Percentiles rank a stretch among this genome's conserved stretches.
phyloP scores from a whole-genome alignment of 2,797 vertebrate genomes.

The Eulemur albifrons region DNA sequence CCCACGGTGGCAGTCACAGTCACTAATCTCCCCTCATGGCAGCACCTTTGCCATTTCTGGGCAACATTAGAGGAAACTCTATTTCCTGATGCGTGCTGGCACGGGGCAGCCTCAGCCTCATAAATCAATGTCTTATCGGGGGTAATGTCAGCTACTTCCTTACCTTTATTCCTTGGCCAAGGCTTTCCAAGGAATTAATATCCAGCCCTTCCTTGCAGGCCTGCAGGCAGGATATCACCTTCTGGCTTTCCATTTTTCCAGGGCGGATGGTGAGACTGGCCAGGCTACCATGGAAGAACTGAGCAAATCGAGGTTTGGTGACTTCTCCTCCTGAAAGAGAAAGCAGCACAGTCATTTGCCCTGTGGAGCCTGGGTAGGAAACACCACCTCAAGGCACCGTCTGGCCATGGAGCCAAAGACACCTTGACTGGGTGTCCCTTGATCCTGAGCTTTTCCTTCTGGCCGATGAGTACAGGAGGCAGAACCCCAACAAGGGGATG shows the following conservation, averaged over 20 bases:
- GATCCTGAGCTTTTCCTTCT: neutral
- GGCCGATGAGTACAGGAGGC: neutral
- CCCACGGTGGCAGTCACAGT: neutral
- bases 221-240: conserved; percentile 97
- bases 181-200: conserved; percentile 95
- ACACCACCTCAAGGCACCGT: no score
- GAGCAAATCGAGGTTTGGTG: conserved; percentile 93
- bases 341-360: neutral
- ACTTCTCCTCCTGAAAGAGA: conserved; percentile 91
- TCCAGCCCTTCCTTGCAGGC: conserved; percentile 98
- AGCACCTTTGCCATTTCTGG: conserved; percentile 42
- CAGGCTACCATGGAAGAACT: conserved; percentile 96
- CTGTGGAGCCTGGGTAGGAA: neutral
- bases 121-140: conserved; percentile 67
- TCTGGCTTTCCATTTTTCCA: conserved; percentile 96
- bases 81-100: conserved; percentile 47
- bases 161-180: conserved; percentile 96
- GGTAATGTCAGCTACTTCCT: conserved; percentile 66
- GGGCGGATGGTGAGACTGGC: conserved; percentile 96
- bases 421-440: no score
- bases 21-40: conserved; percentile 29
- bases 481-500: neutral
- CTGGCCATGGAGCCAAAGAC: neutral
- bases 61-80: conserved; percentile 64
- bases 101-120: conserved; percentile 53